A percentile compares a stretch with the other conserved stretches of the same genome.
phyloP scores from a whole-genome alignment of 2,797 vertebrate genomes.

The Acipenser transmontanus region DNA sequence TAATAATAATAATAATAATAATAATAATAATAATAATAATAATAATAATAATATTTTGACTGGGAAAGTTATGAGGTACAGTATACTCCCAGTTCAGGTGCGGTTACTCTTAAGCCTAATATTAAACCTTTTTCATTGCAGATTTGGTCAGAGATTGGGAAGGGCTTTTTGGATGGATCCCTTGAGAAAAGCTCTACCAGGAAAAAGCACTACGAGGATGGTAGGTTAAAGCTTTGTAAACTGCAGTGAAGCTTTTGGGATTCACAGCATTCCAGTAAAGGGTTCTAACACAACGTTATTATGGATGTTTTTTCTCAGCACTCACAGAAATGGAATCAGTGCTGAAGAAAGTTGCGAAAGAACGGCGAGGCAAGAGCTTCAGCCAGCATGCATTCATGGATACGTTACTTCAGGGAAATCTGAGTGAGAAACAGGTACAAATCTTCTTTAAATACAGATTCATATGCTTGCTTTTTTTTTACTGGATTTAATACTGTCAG shows the following conservation, averaged over 20 bases:
- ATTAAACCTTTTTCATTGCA: conserved; percentile 33
- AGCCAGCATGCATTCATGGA: conserved; percentile 72
- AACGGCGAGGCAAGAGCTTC: conserved; percentile 63
- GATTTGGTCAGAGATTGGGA: conserved; percentile 96
- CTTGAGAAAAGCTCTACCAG: conserved; percentile 82
- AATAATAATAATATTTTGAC: too few relatives aligned
- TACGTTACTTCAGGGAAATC: conserved; percentile 71
- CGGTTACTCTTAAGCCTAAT: neutral
- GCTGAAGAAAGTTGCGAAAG: conserved; percentile 74
- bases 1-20: too few relatives aligned
- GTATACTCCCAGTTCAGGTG: neutral
- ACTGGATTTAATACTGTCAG: too few relatives aligned
- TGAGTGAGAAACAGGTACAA: conserved; percentile 82
- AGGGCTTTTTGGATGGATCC: conserved; percentile 88
- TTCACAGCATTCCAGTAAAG: too few relatives aligned
- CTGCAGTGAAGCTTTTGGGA: too few relatives aligned
- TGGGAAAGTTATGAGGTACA: neutral
- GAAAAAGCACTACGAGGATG: conserved; percentile 78
- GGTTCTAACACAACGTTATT: too few relatives aligned
- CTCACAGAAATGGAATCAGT: conserved; percentile 78
- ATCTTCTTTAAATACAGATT: neutral
- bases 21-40: too few relatives aligned
- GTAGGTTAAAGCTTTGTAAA: conserved; percentile 46
- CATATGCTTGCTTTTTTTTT: neutral
- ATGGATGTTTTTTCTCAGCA: conserved; percentile 50